Evolutionary conservation across 2,888 invertebrate genomes (phyloP).

Genomic region (Troides oblongomaculatus): DNA sequence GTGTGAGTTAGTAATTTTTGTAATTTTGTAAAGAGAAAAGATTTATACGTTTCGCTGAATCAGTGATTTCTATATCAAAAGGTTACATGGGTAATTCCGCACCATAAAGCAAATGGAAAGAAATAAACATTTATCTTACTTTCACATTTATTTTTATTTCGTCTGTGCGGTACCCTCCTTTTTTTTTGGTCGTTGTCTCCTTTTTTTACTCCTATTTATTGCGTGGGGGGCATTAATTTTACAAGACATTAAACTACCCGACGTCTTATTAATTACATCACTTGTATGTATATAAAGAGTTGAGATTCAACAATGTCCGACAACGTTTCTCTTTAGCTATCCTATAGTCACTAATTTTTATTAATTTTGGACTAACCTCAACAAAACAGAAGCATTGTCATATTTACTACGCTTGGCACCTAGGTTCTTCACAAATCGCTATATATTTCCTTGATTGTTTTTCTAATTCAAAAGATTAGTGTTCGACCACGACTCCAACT

Average conservation of each 20-base stretch:
- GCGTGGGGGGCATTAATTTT: constrained; percentile 18
- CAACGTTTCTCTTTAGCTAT: too few species aligned
- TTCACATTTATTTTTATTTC: constrained; percentile 30
- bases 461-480: too few species aligned
- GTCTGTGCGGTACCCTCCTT: constrained; percentile 18
- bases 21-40: neutral
- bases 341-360: too few species aligned
- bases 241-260: constrained; percentile 10
- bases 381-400: too few species aligned
- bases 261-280: neutral
- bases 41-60: constrained; percentile 23
- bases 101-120: constrained; percentile 31
- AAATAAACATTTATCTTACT: constrained; percentile 31
- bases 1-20: neutral
- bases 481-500: too few species aligned
- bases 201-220: neutral
- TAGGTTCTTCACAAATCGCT: too few species aligned
- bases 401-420: too few species aligned
- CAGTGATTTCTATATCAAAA: constrained; percentile 29
- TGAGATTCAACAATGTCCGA: neutral
- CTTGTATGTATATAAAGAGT: neutral
- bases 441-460: too few species aligned
- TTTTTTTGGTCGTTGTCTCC: constrained; percentile 12
- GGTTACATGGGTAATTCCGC: constrained; percentile 27
- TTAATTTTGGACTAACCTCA: too few species aligned